phyloP scores from a whole-genome alignment of 2,888 invertebrate genomes.

The Xanthostigma xanthostigma region DNA sequence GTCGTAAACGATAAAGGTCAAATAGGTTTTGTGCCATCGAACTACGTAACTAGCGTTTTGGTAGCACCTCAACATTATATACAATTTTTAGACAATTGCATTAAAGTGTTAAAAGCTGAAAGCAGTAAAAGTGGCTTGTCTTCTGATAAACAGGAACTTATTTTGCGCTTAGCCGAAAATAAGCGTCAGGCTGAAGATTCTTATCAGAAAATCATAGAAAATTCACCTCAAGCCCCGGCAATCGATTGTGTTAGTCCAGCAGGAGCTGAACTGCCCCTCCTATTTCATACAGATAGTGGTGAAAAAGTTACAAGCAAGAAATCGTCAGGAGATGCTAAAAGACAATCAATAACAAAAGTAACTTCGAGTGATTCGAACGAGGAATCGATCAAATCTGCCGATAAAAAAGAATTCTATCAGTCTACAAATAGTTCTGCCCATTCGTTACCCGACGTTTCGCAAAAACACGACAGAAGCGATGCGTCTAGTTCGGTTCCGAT shows the following conservation, averaged over 20 bases:
- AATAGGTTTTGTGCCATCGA: slow-evolving; percentile 74
- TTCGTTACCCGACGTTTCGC: slow-evolving; percentile 1
- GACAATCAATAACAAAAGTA: too few relatives aligned
- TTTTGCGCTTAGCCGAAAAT: slow-evolving; percentile 47
- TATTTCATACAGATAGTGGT: too few relatives aligned
- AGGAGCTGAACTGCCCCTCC: too few relatives aligned
- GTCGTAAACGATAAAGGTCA: slow-evolving; percentile 70
- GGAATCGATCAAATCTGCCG: too few relatives aligned
- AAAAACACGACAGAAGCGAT: slow-evolving; percentile 32
- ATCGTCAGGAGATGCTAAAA: too few relatives aligned
- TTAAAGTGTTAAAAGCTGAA: slow-evolving; percentile 33
- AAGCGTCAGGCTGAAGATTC: slow-evolving; percentile 38
- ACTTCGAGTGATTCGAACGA: too few relatives aligned
- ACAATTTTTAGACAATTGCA: slow-evolving; percentile 55
- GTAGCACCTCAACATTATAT: slow-evolving; percentile 57
- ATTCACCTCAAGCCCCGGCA: neutral
- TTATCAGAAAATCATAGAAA: slow-evolving; percentile 5
- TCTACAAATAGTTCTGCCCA: too few relatives aligned
- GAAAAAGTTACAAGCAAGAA: too few relatives aligned
- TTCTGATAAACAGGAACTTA: slow-evolving; percentile 44
- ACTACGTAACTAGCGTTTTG: slow-evolving; percentile 68
- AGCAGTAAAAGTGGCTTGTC: slow-evolving; percentile 29
- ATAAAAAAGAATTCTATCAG: too few relatives aligned
- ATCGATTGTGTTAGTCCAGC: neutral
- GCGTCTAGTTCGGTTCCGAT: slow-evolving; percentile 27